Conservation (phyloP, 2,888 invertebrate genomes). For the Dermolepida albohirtum region DNA sequence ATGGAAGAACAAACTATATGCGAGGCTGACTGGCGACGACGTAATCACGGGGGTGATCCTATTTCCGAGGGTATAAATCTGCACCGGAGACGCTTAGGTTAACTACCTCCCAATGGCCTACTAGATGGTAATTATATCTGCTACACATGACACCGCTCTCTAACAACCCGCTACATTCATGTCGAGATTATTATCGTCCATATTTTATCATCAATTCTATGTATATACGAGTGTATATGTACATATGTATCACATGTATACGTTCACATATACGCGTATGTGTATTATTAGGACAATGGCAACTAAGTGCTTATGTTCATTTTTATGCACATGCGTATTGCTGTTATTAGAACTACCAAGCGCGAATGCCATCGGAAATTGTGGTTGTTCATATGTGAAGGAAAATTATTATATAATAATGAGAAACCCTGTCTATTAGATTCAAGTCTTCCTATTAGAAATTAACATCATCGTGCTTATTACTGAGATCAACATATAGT, state of each 20-base stretch:
- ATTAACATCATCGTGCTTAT: too few relatives aligned
- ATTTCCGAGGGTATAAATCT: conserved; percentile 63
- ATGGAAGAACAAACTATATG: conserved; percentile 4
- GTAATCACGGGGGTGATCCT: conserved; percentile 57
- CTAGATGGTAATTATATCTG: conserved; percentile 64
- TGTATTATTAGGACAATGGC: not conserved
- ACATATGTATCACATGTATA: not conserved
- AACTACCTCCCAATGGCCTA: conserved; percentile 66
- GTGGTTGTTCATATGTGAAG: too few relatives aligned
- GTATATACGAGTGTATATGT: conserved; percentile 17
- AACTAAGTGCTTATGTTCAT: conserved; percentile 3
- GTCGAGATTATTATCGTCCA: conserved; percentile 40
- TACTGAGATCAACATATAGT: too few relatives aligned
- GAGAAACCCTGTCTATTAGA: too few relatives aligned
- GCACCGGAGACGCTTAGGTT: conserved; percentile 62
- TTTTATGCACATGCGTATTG: not conserved
- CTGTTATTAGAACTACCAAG: not conserved
- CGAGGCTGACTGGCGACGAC: conserved; percentile 9
- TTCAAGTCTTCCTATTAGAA: too few relatives aligned
- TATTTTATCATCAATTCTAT: conserved; percentile 38
- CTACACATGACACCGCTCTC: conserved; percentile 61
- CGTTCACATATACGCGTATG: not conserved
- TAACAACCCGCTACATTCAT: conserved; percentile 48
- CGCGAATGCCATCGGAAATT: not conserved
- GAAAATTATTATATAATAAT: too few relatives aligned